These are phyloP conservation scores for Paramormyrops kingsleyae DNA, from an alignment of 2,113 vertebrate genomes.

Conservation along the genomic window DNA sequence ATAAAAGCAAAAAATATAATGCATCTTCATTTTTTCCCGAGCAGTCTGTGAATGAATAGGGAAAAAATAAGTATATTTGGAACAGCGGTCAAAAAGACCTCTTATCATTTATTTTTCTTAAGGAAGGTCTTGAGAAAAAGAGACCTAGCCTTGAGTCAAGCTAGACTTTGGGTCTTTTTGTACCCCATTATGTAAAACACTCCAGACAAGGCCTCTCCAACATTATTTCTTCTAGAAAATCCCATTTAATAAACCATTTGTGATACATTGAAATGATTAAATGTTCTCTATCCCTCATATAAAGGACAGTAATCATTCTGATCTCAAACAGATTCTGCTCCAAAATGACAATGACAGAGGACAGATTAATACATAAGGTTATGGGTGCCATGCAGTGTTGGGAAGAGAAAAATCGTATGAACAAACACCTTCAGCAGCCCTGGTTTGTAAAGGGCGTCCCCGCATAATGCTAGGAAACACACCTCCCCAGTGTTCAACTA, in stretches of 20 bases:
- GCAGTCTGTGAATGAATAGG: neutral
- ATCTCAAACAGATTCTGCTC: neutral
- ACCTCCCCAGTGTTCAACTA: neutral
- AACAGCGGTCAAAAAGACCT: neutral
- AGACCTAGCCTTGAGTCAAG: neutral
- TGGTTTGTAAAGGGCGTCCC: neutral
- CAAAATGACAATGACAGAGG: neutral
- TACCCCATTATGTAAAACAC: neutral
- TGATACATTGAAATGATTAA: neutral
- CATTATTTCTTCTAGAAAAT: neutral
- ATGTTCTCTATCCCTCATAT: neutral
- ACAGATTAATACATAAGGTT: neutral
- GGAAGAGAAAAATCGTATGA: neutral
- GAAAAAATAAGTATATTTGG: neutral
- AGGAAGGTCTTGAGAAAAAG: neutral
- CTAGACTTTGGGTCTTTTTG: neutral
- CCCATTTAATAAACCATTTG: neutral
- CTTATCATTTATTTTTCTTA: neutral
- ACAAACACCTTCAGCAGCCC: neutral
- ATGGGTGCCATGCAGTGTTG: neutral
- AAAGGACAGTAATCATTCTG: neutral
- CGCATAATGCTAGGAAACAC: neutral
- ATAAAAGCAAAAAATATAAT: neutral
- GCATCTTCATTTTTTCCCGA: neutral
- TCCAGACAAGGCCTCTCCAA: neutral